Conservation (phyloP, 37 sponge, comb jelly and placozoan genomes). For the Geodia barretti region DNA sequence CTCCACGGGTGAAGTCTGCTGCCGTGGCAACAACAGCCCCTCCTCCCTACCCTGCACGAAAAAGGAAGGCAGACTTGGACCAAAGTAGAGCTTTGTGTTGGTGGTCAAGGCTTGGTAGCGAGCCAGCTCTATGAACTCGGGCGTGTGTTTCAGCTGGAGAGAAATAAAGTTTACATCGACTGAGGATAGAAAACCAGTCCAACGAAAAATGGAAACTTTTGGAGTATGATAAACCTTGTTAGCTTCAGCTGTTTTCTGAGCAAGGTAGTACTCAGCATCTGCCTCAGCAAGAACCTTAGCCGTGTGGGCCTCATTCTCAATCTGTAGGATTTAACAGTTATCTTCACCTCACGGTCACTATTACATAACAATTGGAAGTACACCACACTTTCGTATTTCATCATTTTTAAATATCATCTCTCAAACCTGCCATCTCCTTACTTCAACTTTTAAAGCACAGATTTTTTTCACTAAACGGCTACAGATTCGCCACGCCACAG, state of each 20-base stretch:
- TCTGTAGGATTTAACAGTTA: constrained; percentile 35
- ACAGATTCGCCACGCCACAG: no score
- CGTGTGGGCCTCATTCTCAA: constrained; percentile 82
- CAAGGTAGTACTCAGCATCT: constrained; percentile 85
- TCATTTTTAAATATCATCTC: no score
- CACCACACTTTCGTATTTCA: no score
- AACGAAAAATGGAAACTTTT: no score
- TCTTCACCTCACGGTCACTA: no score
- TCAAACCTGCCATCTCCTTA: no score
- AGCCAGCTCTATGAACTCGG: constrained; percentile 86
- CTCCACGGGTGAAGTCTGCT: background rate
- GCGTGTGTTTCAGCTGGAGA: constrained; percentile 85
- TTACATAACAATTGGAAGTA: background rate
- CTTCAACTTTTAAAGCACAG: no score
- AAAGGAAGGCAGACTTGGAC: constrained; percentile 75
- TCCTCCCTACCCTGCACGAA: constrained; percentile 30
- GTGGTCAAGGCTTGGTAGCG: constrained; percentile 73
- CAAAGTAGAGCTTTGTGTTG: constrained; percentile 94
- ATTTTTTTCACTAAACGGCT: no score
- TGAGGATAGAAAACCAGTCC: no score
- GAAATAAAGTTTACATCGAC: background rate
- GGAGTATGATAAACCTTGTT: no score
- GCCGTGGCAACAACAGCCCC: background rate
- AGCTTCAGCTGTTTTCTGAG: constrained; percentile 83
- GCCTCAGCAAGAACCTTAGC: constrained; percentile 75